phyloP scores from a whole-genome alignment of 2,797 vertebrate species.

The Cercopithecus hamlyni region DNA sequence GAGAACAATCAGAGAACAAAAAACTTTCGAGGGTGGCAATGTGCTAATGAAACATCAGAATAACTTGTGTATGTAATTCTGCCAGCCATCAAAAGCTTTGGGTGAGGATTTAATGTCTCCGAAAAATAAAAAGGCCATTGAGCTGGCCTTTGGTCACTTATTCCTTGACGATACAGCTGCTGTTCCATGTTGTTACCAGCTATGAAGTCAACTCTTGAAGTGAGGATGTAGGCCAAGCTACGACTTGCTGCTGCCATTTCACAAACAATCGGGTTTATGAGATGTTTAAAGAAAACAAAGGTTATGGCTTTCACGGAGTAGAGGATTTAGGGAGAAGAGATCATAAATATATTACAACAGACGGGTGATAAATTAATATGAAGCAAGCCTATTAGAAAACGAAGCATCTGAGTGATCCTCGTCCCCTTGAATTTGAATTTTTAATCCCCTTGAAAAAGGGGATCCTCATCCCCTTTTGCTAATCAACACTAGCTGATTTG shows the following conservation, averaged over 20 bases:
- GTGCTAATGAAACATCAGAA: not conserved
- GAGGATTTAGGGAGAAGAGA: not conserved
- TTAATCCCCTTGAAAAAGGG: too few species aligned
- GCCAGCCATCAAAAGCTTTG: not conserved
- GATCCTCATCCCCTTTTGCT: not conserved
- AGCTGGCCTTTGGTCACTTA: not conserved
- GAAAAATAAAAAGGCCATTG: not conserved
- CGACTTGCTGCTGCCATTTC: not conserved
- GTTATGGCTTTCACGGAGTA: not conserved
- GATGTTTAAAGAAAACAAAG: not conserved
- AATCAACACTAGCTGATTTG: not conserved
- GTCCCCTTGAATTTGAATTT: too few species aligned
- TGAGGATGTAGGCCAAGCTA: not conserved
- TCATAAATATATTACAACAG: not conserved
- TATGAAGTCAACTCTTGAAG: not conserved
- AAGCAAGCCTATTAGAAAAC: not conserved
- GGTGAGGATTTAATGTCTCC: not conserved
- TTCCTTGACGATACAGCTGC: not conserved
- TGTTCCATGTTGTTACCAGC: not conserved
- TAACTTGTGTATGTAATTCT: not conserved
- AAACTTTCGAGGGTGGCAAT: not conserved
- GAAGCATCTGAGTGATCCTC: not conserved
- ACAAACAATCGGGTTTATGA: not conserved
- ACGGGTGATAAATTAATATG: not conserved
- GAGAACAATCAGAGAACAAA: not conserved